A percentile compares a stretch with the other conserved stretches of the same genome.
Conservation (phyloP, 1,140 invertebrate species). For the Drosophila willistoni region DNA sequence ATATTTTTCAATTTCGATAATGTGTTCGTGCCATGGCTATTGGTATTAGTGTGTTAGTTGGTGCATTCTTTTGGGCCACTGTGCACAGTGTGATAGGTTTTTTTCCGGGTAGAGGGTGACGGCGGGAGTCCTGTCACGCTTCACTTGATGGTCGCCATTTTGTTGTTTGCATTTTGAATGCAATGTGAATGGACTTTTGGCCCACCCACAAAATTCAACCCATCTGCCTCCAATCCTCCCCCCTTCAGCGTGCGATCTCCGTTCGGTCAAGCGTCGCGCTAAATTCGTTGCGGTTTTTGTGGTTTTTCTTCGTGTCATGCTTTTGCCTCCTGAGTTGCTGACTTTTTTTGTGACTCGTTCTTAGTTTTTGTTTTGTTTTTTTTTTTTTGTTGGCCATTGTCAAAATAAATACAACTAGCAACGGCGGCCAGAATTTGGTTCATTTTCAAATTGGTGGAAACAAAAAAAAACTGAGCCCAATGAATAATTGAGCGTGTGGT, state of each 20-base stretch:
- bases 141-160: conserved; percentile 55
- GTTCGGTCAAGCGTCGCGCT: conserved; percentile 74
- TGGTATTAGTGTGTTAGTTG: conserved; percentile 31
- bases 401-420: conserved; percentile 60
- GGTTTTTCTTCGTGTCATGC: conserved; percentile 59
- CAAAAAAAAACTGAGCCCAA: conserved; percentile 17
- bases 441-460: conserved; percentile 55
- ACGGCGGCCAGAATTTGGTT: conserved; percentile 61
- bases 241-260: conserved; percentile 11
- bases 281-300: conserved; percentile 75
- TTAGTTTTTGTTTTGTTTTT: conserved; percentile 9
- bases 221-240: neutral
- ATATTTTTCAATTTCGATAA: conserved; percentile 10
- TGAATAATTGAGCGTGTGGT: conserved; percentile 66
- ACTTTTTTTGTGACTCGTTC: conserved; percentile 22
- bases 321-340: conserved; percentile 53
- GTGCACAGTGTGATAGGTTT: neutral
- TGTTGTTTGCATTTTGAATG: conserved; percentile 64
- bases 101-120: neutral
- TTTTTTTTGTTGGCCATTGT: conserved; percentile 9
- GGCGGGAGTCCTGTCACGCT: conserved; percentile 46
- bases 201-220: conserved; percentile 17
- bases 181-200: conserved; percentile 27
- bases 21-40: neutral
- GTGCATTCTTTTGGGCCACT: conserved; percentile 40